A percentile compares a stretch with the other conserved stretches of the same genome.
Evolutionary conservation across 1,140 invertebrate species (phyloP).

Genomic region (Leptinotarsa texana): DNA sequence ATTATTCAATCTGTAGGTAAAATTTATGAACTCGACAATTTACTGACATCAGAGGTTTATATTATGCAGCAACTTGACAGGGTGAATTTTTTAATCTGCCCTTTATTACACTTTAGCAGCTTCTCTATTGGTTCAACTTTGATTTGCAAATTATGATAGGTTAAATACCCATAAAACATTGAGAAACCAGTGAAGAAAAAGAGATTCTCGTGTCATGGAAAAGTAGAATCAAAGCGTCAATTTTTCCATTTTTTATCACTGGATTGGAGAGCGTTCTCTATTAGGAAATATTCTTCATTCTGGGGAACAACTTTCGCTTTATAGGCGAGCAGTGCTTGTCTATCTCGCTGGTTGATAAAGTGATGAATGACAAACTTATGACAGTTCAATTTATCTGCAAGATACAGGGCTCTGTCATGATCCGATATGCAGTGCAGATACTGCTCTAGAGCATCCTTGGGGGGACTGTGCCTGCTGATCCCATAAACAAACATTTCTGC

Average conservation of each 20-base stretch:
- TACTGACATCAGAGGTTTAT: no score
- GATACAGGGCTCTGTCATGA: slow-evolving; percentile 36
- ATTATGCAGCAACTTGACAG: no score
- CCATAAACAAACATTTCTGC: slow-evolving; percentile 41
- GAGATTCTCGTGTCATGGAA: no score
- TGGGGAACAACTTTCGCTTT: slow-evolving; percentile 58
- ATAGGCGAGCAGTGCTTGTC: slow-evolving; percentile 57
- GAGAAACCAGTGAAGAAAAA: no score
- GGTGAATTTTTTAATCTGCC: no score
- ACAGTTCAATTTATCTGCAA: slow-evolving; percentile 53
- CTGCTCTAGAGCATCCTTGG: slow-evolving; percentile 44
- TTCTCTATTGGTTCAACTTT: no score
- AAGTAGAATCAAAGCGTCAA: slow-evolving; percentile 41
- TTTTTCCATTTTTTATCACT: slow-evolving; percentile 32
- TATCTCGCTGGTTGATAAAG: slow-evolving; percentile 59
- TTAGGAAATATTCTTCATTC: slow-evolving; percentile 59
- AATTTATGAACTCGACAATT: no score
- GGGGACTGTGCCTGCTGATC: slow-evolving; percentile 44
- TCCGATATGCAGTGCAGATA: slow-evolving; percentile 44
- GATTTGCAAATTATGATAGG: no score
- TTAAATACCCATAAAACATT: no score
- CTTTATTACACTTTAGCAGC: no score
- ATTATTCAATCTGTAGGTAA: no score
- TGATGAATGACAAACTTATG: slow-evolving; percentile 59
- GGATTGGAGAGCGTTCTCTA: slow-evolving; percentile 58